These are phyloP conservation scores for Lampropteryx suffumata DNA, from an alignment of 2,888 invertebrate genomes.

Conservation along the genomic window DNA sequence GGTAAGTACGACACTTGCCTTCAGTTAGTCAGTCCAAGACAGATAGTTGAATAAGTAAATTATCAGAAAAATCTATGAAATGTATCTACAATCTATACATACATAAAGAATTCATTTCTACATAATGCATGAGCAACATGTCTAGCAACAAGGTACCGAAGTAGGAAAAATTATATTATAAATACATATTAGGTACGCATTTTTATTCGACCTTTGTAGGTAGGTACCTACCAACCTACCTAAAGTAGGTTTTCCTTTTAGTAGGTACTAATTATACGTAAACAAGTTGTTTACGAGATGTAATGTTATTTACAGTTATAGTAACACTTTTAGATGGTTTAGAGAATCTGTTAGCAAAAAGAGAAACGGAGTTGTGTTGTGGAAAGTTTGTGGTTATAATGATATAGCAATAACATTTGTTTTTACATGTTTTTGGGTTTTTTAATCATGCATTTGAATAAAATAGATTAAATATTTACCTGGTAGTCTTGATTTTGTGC, in stretches of 20 bases:
- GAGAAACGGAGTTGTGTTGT: background rate
- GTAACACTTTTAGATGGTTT: too few species aligned
- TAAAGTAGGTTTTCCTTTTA: background rate
- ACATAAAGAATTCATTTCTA: conserved; percentile 1
- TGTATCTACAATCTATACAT: too few species aligned
- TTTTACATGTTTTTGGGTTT: conserved; percentile 3
- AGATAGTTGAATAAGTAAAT: too few species aligned
- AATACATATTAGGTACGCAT: too few species aligned
- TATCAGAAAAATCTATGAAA: too few species aligned
- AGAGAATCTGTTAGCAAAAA: background rate
- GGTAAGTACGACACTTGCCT: too few species aligned
- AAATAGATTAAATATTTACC: conserved; percentile 50
- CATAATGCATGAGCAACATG: conserved; percentile 14
- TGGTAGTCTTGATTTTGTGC: conserved; percentile 78
- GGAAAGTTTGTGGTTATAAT: conserved; percentile 58
- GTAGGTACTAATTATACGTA: too few species aligned
- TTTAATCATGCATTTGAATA: background rate
- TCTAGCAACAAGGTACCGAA: background rate
- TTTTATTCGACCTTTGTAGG: background rate
- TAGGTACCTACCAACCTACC: too few species aligned
- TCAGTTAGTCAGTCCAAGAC: too few species aligned
- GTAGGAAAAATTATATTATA: background rate
- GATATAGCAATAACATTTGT: conserved; percentile 51
- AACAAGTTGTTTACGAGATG: too few species aligned
- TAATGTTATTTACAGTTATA: too few species aligned